Base-by-base conservation (phyloP, 1,140 invertebrate species). In the Thaumetopoea pityocampa region DNA sequence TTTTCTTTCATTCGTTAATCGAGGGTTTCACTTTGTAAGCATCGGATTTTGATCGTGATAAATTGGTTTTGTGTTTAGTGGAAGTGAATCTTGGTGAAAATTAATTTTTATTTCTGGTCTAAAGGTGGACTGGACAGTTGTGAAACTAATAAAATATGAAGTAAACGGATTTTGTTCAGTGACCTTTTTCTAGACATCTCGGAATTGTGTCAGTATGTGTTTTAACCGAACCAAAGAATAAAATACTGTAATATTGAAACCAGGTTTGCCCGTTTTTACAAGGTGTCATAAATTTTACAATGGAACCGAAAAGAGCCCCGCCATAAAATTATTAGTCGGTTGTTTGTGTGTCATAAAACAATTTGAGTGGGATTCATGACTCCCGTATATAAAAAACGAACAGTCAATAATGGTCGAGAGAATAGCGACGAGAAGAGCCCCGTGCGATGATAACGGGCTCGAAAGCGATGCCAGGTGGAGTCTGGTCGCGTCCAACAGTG, bases 131-230 rank as follows among this genome's bases (percentile, higher is more conserved):
- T 32, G 22, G 14, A 5, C 2, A 35, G 7, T 23, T 40, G 23
- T 32, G 36, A 40, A 34, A 47, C 9, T 22, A 29, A 15, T 36
- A 12, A 19, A 47, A 62, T 37, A 73, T 67, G 68, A 70, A 57
- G 50, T 50, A 56, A 64, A 63, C 55, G 62, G 48, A 58, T 67
- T 67, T 56, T 34, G 57, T 57, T 62, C 51, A 41, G 67, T 78
- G 77, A 81, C 77, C 77, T 76, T 76, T 76, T 77, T 71, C n/a
- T n/a, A n/a, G n/a, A 72, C 62, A 69, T 60, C 36, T 22, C 63
- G 46, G 35, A 71, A 70, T 65, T 73, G 49, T 54, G 59, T 71
- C 66, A 78, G 68, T 67, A 72, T 68, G 63, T 63, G 65, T 57
- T 38, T 34, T 32, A 29, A 34, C 4, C 9, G 15, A 14, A 33